These are phyloP conservation scores for Tortricodes alternella DNA, from an alignment of 2,888 invertebrate species.

Conservation along the genomic window DNA sequence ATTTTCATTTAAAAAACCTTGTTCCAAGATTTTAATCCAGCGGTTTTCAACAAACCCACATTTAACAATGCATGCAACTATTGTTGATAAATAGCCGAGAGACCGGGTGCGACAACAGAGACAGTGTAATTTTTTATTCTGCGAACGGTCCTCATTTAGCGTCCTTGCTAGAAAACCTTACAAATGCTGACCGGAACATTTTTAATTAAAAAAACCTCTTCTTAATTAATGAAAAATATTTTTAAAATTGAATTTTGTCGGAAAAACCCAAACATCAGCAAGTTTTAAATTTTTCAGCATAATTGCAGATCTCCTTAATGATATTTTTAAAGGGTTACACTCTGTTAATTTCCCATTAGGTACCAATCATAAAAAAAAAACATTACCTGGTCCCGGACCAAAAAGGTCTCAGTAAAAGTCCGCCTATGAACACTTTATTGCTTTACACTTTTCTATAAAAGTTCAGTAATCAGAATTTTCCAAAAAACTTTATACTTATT, in stretches of 20 bases:
- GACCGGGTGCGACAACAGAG: not conserved
- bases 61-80: not conserved
- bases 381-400: too few relatives aligned
- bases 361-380: too few relatives aligned
- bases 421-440: too few relatives aligned
- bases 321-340: too few relatives aligned
- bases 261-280: too few relatives aligned
- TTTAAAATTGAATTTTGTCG: too few relatives aligned
- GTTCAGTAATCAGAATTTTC: not conserved
- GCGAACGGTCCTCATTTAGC: not conserved
- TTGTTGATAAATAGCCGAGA: too few relatives aligned
- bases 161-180: not conserved
- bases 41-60: not conserved
- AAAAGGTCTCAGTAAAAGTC: too few relatives aligned
- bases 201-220: not conserved
- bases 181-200: not conserved
- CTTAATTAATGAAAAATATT: not conserved
- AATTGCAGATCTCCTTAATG: too few relatives aligned
- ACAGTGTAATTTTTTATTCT: slow-evolving; percentile 6
- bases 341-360: too few relatives aligned
- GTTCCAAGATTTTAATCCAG: not conserved
- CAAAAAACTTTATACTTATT: not conserved
- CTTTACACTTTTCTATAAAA: too few relatives aligned
- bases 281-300: too few relatives aligned
- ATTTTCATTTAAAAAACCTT: not conserved